Base-by-base conservation (phyloP, 2,888 invertebrate species). In the Stenurella melanura region DNA sequence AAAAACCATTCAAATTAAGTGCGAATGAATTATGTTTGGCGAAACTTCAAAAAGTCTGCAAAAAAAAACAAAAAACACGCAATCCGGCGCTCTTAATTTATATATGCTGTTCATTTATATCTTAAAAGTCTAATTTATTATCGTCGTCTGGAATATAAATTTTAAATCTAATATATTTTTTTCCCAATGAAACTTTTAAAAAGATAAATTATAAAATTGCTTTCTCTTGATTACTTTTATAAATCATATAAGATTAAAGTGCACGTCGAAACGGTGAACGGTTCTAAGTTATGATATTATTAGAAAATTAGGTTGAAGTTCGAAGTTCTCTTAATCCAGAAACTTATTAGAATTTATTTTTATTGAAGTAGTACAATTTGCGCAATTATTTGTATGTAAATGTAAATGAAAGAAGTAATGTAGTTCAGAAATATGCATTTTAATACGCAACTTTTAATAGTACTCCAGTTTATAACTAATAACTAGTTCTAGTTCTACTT, bases 241-340 rank as follows among this genome's bases (percentile, higher is more conserved):
- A 68, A 68, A 68, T 68, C 67, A 68, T 54, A 26, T 10, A 26
- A 68, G 67, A 68, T 58, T 69, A 69, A 58, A 69, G 69, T 57
- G 69, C 18, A n/a, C 26, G 69, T 69, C 57, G 69, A 58, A 57
- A 57, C 34, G 34, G 38, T 58, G 30, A 58, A 57, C 50, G 38
- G 61, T 30, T 61, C 34, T 30, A 68, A 68, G 57, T 57, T 58
- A 58, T 69, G 69, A 57, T 69, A 69, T 69, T 54, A 54, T 56
- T 57, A 58, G 58, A 69, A 69, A 69, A 58, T 69, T 69, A 19
- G 69, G 69, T 69, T 57, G 58, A 69, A 69, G 58, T 69, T 69
- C 57, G 69, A 69, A 58, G 34, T 69, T 69, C 58, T 50, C 26
- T 67, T 67, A 67, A 67, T 67, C 18, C 42, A 56, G 69, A 17